Evolutionary conservation across 2,888 invertebrate genomes (phyloP).

Genomic region (Sinohyriopsis cumingii): DNA sequence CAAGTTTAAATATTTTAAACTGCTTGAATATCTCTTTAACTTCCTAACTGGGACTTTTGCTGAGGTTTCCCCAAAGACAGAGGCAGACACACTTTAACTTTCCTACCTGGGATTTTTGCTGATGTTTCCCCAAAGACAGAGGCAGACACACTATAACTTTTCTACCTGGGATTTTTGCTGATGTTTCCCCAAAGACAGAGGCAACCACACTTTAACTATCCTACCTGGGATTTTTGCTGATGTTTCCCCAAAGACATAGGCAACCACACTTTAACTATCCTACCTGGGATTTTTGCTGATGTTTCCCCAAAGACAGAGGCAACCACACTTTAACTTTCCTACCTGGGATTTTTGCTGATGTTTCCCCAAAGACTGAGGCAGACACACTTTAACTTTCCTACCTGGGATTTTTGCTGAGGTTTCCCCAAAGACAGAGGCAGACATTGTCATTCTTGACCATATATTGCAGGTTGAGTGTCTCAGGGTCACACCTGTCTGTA

Average conservation of each 20-base stretch:
- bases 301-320: constrained; percentile 67
- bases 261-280: too few relatives aligned
- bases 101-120: constrained; percentile 68
- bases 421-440: constrained; percentile 70
- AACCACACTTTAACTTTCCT: too few relatives aligned
- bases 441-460: constrained; percentile 57
- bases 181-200: constrained; percentile 72
- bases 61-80: constrained; percentile 69
- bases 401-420: constrained; percentile 71
- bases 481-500: constrained; percentile 61
- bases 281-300: constrained; percentile 68
- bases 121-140: constrained; percentile 69
- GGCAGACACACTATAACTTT: constrained; percentile 33
- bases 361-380: constrained; percentile 67
- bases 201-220: too few relatives aligned
- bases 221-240: too few relatives aligned
- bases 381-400: constrained; percentile 43
- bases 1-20: too few relatives aligned
- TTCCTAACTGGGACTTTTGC: constrained; percentile 55
- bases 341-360: constrained; percentile 62
- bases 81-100: constrained; percentile 25
- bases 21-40: too few relatives aligned
- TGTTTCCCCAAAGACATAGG: too few relatives aligned
- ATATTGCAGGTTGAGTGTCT: constrained; percentile 69
- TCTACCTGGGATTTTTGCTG: constrained; percentile 70